These are phyloP conservation scores for Drosophila grimshawi DNA, from an alignment of 1,140 invertebrate genomes.

Conservation along the genomic window DNA sequence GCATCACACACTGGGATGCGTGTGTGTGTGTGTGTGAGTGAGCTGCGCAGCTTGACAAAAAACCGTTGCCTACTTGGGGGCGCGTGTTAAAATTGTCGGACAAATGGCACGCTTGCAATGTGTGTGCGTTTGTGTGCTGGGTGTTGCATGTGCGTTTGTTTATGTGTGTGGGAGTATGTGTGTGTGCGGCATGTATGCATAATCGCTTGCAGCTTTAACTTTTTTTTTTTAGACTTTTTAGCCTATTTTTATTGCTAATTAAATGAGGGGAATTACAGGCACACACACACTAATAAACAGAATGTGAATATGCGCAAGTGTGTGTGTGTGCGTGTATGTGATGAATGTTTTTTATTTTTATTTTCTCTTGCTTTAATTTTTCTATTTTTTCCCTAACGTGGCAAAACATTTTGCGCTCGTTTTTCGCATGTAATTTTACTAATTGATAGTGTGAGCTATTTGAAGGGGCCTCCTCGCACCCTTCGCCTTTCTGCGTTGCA, in stretches of 20 bases:
- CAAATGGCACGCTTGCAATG: constrained; percentile 74
- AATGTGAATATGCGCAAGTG: constrained; percentile 2
- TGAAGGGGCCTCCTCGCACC: constrained; percentile 14
- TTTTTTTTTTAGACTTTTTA: constrained; percentile 78
- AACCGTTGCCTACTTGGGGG: constrained; percentile 73
- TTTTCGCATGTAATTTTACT: constrained; percentile 79
- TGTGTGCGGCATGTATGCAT: constrained; percentile 52
- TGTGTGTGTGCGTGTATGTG: constrained; percentile 28
- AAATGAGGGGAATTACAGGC: constrained; percentile 73
- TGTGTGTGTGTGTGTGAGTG: constrained; percentile 26
- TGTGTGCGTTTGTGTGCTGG: constrained; percentile 52
- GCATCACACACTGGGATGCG: not conserved
- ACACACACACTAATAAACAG: constrained; percentile 20
- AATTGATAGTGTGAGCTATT: constrained; percentile 79
- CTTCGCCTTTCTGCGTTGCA: not conserved
- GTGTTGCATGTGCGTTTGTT: constrained; percentile 21
- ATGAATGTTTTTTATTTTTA: constrained; percentile 44
- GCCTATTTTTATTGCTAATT: constrained; percentile 83
- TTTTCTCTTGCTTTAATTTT: constrained; percentile 55
- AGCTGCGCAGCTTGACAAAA: constrained; percentile 38
- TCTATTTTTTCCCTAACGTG: constrained; percentile 62
- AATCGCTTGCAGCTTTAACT: constrained; percentile 62
- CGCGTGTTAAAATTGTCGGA: constrained; percentile 75
- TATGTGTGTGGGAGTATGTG: constrained; percentile 1
- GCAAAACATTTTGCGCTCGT: constrained; percentile 69